These are phyloP conservation scores for Andinoacara biseriatus DNA, from an alignment of 2,113 vertebrate genomes.

Conservation along the genomic window DNA sequence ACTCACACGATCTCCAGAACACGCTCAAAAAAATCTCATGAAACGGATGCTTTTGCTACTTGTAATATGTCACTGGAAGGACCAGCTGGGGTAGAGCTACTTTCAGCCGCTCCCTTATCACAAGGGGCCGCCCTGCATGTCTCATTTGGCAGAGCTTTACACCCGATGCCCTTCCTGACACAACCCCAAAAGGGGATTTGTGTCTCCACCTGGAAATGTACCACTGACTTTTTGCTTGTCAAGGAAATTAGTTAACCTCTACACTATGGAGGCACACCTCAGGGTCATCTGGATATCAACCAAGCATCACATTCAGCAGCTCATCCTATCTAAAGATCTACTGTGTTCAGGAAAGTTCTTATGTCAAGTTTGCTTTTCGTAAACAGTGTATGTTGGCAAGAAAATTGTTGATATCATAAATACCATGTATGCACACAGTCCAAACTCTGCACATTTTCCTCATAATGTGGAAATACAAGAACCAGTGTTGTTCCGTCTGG, in stretches of 20 bases:
- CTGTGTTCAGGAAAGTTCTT: background rate
- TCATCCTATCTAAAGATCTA: background rate
- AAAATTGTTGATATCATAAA: background rate
- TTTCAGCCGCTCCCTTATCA: background rate
- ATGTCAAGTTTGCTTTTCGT: background rate
- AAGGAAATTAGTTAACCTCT: background rate
- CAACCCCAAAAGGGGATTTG: background rate
- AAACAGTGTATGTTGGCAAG: background rate
- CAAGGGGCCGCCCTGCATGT: background rate
- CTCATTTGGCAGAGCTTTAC: background rate
- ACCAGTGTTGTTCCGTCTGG: background rate
- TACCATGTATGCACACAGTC: no score
- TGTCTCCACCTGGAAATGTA: background rate
- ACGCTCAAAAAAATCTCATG: background rate
- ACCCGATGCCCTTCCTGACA: background rate
- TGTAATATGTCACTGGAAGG: background rate
- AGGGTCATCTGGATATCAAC: background rate
- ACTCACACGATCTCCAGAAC: conserved; percentile 29
- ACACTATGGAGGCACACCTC: background rate
- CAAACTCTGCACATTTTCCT: background rate
- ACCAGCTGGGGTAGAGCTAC: background rate
- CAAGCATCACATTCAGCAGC: background rate
- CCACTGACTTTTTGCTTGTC: background rate
- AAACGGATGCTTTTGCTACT: background rate
- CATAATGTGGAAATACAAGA: background rate